phyloP scores from a whole-genome alignment of 2,797 vertebrate species.

The Danio kyathit region DNA sequence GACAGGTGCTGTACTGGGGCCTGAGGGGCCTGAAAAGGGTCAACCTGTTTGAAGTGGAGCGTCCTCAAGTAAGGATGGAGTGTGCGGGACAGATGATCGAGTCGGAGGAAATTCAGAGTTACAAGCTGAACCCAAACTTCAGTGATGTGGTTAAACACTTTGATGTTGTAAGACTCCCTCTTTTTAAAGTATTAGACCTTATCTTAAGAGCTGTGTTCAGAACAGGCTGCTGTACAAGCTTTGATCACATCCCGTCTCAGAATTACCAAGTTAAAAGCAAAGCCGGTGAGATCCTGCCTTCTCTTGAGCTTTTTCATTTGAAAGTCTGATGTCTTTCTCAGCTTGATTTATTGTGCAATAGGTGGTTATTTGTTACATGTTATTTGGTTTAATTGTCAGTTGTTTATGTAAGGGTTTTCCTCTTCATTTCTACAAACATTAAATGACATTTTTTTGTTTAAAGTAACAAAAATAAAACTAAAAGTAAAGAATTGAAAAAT shows the following conservation, averaged over 20 bases:
- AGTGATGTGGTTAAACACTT: slow-evolving; percentile 87
- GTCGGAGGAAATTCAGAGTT: slow-evolving; percentile 88
- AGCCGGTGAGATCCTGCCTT: slow-evolving; percentile 86
- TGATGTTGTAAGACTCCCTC: slow-evolving; percentile 85
- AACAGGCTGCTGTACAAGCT: background rate
- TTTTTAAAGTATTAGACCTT: slow-evolving; percentile 21
- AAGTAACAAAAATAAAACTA: too few species aligned
- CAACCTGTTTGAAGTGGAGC: slow-evolving; percentile 92
- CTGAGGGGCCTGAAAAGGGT: slow-evolving; percentile 89
- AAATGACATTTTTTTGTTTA: too few species aligned
- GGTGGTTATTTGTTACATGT: background rate
- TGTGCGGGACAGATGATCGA: slow-evolving; percentile 88
- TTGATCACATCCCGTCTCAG: background rate
- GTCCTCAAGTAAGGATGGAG: slow-evolving; percentile 89
- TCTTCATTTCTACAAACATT: too few species aligned
- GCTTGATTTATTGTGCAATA: background rate
- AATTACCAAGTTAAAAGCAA: slow-evolving; percentile 58
- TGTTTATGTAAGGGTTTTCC: background rate
- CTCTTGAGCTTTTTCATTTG: slow-evolving; percentile 91
- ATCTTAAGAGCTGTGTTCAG: slow-evolving; percentile 18
- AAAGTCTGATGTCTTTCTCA: slow-evolving; percentile 63
- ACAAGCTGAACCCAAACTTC: slow-evolving; percentile 88
- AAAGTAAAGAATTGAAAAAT: too few species aligned
- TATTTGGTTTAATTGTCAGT: background rate
- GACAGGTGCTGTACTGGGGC: slow-evolving; percentile 94